Conservation (phyloP, 2,797 vertebrate species). For the Sebastes hubbsi region DNA sequence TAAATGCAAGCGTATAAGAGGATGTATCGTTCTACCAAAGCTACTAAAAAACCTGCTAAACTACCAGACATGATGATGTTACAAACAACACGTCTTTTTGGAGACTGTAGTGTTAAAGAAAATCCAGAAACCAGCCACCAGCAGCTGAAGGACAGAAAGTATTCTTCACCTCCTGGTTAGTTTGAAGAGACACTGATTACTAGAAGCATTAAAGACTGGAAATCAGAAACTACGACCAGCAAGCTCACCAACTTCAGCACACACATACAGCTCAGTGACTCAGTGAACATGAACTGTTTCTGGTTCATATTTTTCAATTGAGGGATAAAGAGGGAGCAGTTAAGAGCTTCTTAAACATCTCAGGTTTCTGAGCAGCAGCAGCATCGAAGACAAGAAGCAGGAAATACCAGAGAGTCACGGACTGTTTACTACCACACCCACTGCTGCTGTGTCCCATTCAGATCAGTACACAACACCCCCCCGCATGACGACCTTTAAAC, state of each 20-base stretch:
- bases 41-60: not conserved
- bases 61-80: not conserved
- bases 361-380: slow-evolving; percentile 58
- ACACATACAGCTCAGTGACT: not conserved
- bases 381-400: slow-evolving; percentile 59
- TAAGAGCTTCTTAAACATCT: slow-evolving; percentile 42
- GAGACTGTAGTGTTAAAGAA: not conserved
- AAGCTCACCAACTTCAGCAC: not conserved
- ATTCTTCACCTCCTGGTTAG: not conserved
- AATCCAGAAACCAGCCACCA: not conserved
- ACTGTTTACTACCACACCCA: slow-evolving; percentile 44
- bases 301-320: slow-evolving; percentile 18
- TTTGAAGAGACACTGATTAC: not conserved
- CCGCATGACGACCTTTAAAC: slow-evolving; percentile 27
- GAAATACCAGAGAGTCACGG: slow-evolving; percentile 63
- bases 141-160: not conserved
- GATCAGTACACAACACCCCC: slow-evolving; percentile 8
- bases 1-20: not conserved
- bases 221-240: not conserved
- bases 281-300: not conserved
- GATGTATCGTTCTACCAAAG: not conserved
- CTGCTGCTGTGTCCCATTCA: slow-evolving; percentile 24
- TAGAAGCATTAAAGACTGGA: not conserved
- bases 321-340: slow-evolving; percentile 17
- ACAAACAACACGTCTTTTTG: not conserved